Percentiles rank a stretch among this genome's conserved stretches.
Conservation (phyloP, 2,113 vertebrate species). For the Gallinago jamesoni region DNA sequence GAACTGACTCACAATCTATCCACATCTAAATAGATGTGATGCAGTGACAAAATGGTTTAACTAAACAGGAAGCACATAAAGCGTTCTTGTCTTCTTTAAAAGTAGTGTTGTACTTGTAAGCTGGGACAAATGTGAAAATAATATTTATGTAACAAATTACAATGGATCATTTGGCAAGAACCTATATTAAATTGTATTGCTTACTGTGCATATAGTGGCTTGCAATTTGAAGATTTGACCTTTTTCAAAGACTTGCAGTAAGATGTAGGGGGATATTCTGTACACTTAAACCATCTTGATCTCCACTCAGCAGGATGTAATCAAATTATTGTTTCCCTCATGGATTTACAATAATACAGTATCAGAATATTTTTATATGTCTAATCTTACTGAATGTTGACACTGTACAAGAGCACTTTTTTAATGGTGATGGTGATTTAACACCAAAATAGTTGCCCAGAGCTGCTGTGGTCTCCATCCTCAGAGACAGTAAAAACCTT, state of each 20-base stretch:
- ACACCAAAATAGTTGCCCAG: not conserved
- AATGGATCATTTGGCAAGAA: not conserved
- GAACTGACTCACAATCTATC: not conserved
- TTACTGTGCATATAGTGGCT: not conserved
- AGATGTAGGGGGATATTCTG: not conserved
- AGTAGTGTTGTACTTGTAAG: not conserved
- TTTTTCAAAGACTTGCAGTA: not conserved
- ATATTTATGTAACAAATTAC: not conserved
- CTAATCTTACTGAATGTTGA: not conserved
- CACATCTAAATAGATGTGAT: not conserved
- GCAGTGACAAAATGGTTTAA: not conserved
- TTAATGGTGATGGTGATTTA: fast-evolving
- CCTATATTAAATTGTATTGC: not conserved
- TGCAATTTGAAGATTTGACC: not conserved
- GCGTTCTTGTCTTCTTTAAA: not conserved
- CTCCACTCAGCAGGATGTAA: not conserved
- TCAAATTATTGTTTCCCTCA: not conserved
- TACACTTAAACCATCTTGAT: not conserved
- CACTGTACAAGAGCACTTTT: not conserved
- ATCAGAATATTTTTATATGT: not conserved
- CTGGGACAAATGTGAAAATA: not conserved
- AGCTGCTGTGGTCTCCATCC: not conserved
- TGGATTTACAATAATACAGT: not conserved
- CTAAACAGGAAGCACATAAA: not conserved
- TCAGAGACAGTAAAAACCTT: not conserved